phyloP scores from a whole-genome alignment of 2,113 vertebrate genomes.

The Vicugna pacos region DNA sequence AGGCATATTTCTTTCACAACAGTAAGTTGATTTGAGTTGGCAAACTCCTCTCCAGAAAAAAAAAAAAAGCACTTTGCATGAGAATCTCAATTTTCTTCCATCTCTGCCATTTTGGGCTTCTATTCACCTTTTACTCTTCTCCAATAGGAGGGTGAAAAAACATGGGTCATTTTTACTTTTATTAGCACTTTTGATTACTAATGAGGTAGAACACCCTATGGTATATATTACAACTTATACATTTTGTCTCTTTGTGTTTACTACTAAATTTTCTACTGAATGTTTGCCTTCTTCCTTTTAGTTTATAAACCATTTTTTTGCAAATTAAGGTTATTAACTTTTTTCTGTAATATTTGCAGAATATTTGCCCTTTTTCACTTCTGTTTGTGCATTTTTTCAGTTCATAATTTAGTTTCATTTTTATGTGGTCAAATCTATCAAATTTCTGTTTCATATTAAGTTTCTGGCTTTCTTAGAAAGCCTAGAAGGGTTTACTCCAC shows the following conservation, averaged over 20 bases:
- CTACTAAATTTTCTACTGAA: neutral
- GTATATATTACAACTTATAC: neutral
- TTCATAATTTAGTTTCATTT: neutral
- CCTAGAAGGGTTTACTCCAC: neutral
- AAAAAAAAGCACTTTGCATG: conserved; percentile 8
- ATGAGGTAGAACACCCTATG: neutral
- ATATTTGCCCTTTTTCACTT: neutral
- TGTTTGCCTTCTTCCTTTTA: neutral
- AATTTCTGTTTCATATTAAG: neutral
- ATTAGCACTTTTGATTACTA: conserved; percentile 8
- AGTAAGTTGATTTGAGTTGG: conserved; percentile 30
- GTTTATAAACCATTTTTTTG: neutral
- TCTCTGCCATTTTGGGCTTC: conserved; percentile 41
- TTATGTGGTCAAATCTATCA: neutral
- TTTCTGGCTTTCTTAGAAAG: neutral
- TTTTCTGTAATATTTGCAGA: neutral
- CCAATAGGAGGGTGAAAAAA: conserved; percentile 55
- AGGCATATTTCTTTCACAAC: neutral
- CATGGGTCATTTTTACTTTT: conserved; percentile 59
- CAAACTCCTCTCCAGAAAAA: conserved; percentile 49
- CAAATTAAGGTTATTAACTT: neutral
- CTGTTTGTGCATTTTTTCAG: neutral
- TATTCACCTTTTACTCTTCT: conserved; percentile 58
- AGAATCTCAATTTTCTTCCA: conserved; percentile 58
- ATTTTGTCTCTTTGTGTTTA: neutral